Evolutionary conservation across 23 tunicate species (phyloP).

Genomic region (Ascidia mentula): DNA sequence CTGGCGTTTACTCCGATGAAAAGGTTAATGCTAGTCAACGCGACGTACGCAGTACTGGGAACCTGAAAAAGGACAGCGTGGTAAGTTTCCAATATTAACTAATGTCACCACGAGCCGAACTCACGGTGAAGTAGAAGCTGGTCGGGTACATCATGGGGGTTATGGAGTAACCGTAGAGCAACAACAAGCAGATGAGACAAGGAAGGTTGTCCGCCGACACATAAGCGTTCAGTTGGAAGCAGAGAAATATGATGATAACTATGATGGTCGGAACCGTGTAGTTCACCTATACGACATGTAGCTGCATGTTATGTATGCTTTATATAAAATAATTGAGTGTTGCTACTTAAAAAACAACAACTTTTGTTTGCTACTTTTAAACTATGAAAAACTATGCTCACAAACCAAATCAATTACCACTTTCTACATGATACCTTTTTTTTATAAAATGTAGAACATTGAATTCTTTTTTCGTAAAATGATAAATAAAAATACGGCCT

Average conservation of each 20-base stretch:
- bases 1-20: slow-evolving; percentile 97
- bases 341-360: no score
- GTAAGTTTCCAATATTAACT: background rate
- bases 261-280: slow-evolving; percentile 74
- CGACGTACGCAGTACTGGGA: slow-evolving; percentile 98
- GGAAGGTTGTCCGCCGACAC: slow-evolving; percentile 82
- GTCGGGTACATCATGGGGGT: slow-evolving; percentile 98
- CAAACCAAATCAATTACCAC: no score
- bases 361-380: no score
- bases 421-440: no score
- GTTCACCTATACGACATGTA: slow-evolving; percentile 61
- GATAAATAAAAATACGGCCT: no score
- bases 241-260: slow-evolving; percentile 74
- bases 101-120: background rate
- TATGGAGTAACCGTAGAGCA: slow-evolving; percentile 86
- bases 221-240: slow-evolving; percentile 88
- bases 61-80: slow-evolving; percentile 26
- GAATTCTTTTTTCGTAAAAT: no score
- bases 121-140: slow-evolving; percentile 73
- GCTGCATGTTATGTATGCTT: background rate
- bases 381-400: no score
- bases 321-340: no score
- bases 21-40: slow-evolving; percentile 81
- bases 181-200: slow-evolving; percentile 48
- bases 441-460: no score